Percentiles rank a stretch among this genome's conserved stretches.
phyloP scores from a whole-genome alignment of 1,140 invertebrate genomes.

The Bicyclus anynana region DNA sequence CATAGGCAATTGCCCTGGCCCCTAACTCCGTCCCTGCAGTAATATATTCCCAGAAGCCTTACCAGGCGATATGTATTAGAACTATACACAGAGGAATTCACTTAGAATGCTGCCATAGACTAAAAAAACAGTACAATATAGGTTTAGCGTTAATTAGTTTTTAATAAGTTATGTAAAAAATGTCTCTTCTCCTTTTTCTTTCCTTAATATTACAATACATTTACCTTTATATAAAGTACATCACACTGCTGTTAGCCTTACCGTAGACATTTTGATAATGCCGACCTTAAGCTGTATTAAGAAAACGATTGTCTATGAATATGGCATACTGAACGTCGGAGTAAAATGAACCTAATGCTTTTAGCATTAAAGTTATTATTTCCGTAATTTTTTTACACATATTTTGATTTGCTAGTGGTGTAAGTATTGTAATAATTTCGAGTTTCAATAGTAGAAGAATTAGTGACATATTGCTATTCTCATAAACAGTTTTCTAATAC shows the following conservation, averaged over 20 bases:
- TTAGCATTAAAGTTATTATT: too few relatives aligned
- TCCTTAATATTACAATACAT: conserved; percentile 29
- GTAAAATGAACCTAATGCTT: too few relatives aligned
- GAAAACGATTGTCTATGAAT: background rate
- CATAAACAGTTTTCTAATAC: background rate
- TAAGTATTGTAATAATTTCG: too few relatives aligned
- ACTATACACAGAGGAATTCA: conserved; percentile 23
- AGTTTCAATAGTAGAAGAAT: too few relatives aligned
- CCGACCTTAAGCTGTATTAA: background rate
- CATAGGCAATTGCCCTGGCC: too few relatives aligned
- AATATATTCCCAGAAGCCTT: too few relatives aligned
- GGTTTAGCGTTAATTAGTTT: conserved; percentile 1
- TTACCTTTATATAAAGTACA: conserved; percentile 33
- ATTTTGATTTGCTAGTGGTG: too few relatives aligned
- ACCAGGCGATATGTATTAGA: background rate
- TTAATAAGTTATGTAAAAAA: conserved; percentile 23
- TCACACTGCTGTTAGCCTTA: conserved; percentile 35
- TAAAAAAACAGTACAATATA: background rate
- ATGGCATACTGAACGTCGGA: background rate
- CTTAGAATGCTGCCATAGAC: conserved; percentile 15
- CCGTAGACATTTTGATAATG: too few relatives aligned
- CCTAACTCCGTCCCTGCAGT: too few relatives aligned
- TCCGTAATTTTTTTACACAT: too few relatives aligned
- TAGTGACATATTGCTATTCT: background rate
- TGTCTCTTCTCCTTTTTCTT: conserved; percentile 20